Evolutionary conservation across 2,888 invertebrate species (phyloP).

Genomic region (Diaphora mendica): DNA sequence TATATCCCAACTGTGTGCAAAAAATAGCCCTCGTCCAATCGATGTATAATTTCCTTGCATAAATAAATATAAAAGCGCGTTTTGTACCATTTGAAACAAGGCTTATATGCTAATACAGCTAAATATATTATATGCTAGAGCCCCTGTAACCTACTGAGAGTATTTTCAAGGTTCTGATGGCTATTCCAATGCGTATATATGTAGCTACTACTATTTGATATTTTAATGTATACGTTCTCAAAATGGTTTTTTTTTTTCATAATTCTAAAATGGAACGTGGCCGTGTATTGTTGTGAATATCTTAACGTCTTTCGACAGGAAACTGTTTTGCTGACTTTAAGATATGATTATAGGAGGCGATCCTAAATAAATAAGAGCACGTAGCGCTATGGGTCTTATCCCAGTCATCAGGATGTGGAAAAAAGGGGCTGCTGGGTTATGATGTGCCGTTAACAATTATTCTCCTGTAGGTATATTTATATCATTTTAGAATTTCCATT

Average conservation of each 20-base stretch:
- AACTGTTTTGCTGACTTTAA: background rate
- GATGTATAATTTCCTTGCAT: constrained; percentile 45
- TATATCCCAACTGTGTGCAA: constrained; percentile 43
- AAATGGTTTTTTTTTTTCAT: background rate
- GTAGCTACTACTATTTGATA: background rate
- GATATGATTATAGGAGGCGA: background rate
- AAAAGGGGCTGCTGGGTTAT: background rate
- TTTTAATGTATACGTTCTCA: constrained; percentile 5
- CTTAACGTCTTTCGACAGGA: background rate
- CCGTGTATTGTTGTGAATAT: background rate
- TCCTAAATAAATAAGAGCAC: background rate
- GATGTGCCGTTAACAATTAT: background rate
- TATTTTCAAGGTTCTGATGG: constrained; percentile 25
- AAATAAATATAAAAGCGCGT: constrained; percentile 44
- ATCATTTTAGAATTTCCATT: background rate
- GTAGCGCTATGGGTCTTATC: background rate
- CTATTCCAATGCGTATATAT: constrained; percentile 3
- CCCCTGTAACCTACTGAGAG: constrained; percentile 41
- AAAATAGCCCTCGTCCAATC: constrained; percentile 39
- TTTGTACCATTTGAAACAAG: constrained; percentile 31
- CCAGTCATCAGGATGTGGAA: background rate
- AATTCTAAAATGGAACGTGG: background rate
- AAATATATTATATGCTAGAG: too few species aligned
- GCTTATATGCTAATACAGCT: constrained; percentile 35
- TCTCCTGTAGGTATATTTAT: background rate